Base-by-base conservation (phyloP, 1,140 invertebrate species). In the Aphis gossypii region DNA sequence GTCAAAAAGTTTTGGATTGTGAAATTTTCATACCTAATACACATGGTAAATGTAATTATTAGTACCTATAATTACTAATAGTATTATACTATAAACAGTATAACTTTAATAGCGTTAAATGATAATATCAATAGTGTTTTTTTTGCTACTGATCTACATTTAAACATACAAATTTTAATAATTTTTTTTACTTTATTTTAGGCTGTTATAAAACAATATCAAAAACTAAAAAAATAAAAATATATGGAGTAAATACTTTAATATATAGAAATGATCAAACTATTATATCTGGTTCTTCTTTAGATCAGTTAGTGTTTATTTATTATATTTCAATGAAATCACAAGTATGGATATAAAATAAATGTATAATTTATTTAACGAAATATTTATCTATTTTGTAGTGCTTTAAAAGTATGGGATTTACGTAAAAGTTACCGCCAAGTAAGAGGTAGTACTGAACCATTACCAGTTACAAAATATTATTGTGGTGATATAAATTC, bases 381-480 rank as follows among this genome's bases (percentile, higher is more conserved):
- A n/a, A 68, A 68, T 68, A 68, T n/a, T 18, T 68, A 23, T 25
- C 54, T 38, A 46, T 23, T 54, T 84, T 93, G 44, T 54, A 93
- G 92, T 25, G 2, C 11, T 56, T 86, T 93, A 3, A 93, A 93
- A 56, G 2, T 93, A 20, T 93, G 92, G 92, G 92, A 93, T n/a
- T 54, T 84, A 30, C 68, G 92, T 41, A 93, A 54, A 86, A 86
- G 20, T 51, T 92, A 93, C 44, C 82, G 90, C 21, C 68, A 92
- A 48, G 44, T 82, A 21, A 82, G n/a, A 14, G 76, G 76, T 1
- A 51, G 1, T 51, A 54, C 0, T 9, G 92, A 56, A 86, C 82
- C 92, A 18, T 7, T 54, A 38, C 92, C 92, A 54, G 21, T 54
- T 35, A 54, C 25, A 11, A 89, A 56, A 18, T 93, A 30, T 84